Evolutionary conservation across 2,888 invertebrate species (phyloP), one percentile per base, ranked within the genome.

Genomic region (Ommatoiulus sabulosus): DNA sequence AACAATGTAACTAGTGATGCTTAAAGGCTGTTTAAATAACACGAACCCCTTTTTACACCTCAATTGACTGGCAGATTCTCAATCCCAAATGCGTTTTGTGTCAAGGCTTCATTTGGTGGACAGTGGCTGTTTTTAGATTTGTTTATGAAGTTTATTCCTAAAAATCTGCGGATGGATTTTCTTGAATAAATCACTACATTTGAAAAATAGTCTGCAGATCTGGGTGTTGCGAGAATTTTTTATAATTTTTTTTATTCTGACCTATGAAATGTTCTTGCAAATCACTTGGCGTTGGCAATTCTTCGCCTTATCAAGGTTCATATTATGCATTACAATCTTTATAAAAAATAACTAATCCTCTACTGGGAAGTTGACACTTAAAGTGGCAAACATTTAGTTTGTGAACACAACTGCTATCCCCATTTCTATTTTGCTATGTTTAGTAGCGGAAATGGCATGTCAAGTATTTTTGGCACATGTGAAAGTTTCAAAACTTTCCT

Each of bases 401-500:
- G 8, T 72, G 72, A 2, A 8, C 8, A 24, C 20, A 20, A 72
- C 20, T 86, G 86, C 44, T 20, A 44, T 44, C 86, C n/a, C 86
- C 20, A n/a, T n/a, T 85, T 85, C 35, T 4, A 44, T 15, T 85
- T 44, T 85, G 63, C n/a, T 0, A 0, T 7, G 63, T n/a, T 20
- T 63, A 63, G 24, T 20, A 7, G 8, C 12, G 35, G 35, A 35
- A 80, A 35, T 35, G 35, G 15, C 35, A n/a, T 4, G 0, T 12
- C 15, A 15, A 5, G 35, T 80, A 80, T 80, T 80, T 80, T 8
- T 80, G 80, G 10, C 15, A 3, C 15, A 4, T 80, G 35, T 12
- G 35, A 35, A 35, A 72, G 72, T 72, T 35, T 80, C 3, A 7
- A 35, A 87, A n/a, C 80, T 88, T 88, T 80, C 84, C 84, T 35